A percentile compares a stretch with the other conserved stretches of the same genome.
Evolutionary conservation across 2,797 vertebrate species (phyloP).

Genomic region (Rhinella marina): DNA sequence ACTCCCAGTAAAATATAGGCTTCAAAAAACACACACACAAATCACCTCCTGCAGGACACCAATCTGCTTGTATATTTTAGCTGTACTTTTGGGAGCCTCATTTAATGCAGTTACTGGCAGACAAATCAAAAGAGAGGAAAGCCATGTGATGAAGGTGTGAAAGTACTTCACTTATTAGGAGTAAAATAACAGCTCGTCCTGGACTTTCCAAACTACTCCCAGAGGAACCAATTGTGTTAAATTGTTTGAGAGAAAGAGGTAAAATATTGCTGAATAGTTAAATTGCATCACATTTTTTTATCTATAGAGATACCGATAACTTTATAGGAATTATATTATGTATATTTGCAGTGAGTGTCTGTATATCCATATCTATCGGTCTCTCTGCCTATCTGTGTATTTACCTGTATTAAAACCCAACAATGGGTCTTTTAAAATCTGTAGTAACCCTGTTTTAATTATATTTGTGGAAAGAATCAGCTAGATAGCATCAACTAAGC

Average conservation of each 20-base stretch:
- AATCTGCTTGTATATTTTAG: slow-evolving; percentile 3
- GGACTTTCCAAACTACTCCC: neutral
- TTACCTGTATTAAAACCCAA: neutral
- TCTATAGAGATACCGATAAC: neutral
- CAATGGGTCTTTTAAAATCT: neutral
- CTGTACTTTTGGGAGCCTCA: slow-evolving; percentile 9
- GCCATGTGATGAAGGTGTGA: slow-evolving; percentile 29
- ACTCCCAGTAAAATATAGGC: neutral
- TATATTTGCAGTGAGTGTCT: neutral
- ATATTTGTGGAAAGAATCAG: too few species aligned
- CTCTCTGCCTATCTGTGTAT: neutral
- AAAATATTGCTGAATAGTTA: slow-evolving; percentile 22
- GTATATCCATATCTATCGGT: neutral
- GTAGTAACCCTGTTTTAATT: neutral
- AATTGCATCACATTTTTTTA: neutral
- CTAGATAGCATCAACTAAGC: too few species aligned
- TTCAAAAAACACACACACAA: slow-evolving; percentile 7
- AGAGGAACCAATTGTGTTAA: neutral
- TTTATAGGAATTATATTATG: neutral
- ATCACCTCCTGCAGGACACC: slow-evolving; percentile 15
- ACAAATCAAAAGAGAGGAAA: neutral
- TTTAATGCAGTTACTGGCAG: slow-evolving; percentile 43
- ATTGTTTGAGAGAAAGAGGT: slow-evolving; percentile 7
- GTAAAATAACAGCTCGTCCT: slow-evolving; percentile 43
- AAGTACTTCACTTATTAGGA: slow-evolving; percentile 43